These are phyloP conservation scores for Enteromius anoplus DNA, from an alignment of 2,797 vertebrate genomes.

Conservation along the genomic window DNA sequence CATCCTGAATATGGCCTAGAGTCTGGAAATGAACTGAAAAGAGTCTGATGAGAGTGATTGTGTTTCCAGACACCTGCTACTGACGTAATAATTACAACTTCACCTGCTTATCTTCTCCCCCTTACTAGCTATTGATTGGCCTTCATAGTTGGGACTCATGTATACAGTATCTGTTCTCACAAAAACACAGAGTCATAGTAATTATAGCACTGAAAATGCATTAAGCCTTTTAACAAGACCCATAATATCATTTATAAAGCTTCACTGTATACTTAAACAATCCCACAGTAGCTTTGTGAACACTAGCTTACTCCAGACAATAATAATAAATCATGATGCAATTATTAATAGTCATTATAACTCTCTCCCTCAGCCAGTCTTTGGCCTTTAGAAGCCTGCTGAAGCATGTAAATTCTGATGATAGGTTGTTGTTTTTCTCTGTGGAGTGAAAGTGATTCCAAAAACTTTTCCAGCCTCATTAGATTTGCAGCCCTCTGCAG, in stretches of 20 bases:
- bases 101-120: constrained; percentile 28
- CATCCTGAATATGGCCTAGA: neutral
- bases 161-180: constrained; percentile 5
- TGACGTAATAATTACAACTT: constrained; percentile 31
- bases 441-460: constrained; percentile 7
- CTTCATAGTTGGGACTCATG: constrained; percentile 23
- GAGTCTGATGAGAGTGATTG: constrained; percentile 13
- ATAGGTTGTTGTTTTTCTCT: neutral
- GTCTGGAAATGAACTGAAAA: too few species aligned
- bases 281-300: constrained; percentile 6
- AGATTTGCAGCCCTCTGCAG: constrained; percentile 40
- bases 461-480: constrained; percentile 34
- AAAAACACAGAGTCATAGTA: neutral
- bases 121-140: constrained; percentile 17
- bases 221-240: constrained; percentile 16
- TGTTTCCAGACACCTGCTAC: constrained; percentile 42
- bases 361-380: neutral
- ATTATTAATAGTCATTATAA: constrained; percentile 12
- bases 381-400: neutral
- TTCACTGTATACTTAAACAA: constrained; percentile 3
- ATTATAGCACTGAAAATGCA: neutral
- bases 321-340: constrained; percentile 22
- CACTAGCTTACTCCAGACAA: neutral
- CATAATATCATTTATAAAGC: constrained; percentile 6
- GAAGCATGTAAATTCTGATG: constrained; percentile 11